Conservation (phyloP, 2,113 vertebrate genomes). For the Channa argus region DNA sequence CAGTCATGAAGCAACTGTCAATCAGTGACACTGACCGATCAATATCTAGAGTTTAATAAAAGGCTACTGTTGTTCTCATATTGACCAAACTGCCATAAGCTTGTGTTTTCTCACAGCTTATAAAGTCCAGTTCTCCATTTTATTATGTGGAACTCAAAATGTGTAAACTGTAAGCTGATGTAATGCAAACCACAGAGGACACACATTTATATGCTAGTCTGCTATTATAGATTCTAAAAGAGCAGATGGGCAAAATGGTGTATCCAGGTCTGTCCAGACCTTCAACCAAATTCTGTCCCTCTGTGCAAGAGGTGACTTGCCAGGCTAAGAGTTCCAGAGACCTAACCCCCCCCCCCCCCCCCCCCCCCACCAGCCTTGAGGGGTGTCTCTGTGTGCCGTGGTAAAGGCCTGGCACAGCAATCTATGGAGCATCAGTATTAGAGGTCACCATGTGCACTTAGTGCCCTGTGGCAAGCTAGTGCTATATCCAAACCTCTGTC, state of each 20-base stretch:
- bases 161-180: constrained; percentile 22
- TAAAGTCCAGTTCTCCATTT: neutral
- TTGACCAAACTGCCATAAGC: neutral
- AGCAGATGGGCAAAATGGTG: constrained; percentile 74
- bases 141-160: neutral
- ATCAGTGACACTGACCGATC: constrained; percentile 8
- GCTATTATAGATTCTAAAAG: constrained; percentile 49
- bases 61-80: constrained; percentile 7
- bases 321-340: constrained; percentile 51
- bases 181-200: constrained; percentile 18
- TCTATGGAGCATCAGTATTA: constrained; percentile 41
- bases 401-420: constrained; percentile 46
- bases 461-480: constrained; percentile 40
- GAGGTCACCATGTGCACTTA: constrained; percentile 51
- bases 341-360: constrained; percentile 25
- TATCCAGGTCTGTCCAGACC: constrained; percentile 41
- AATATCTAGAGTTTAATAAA: constrained; percentile 12
- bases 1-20: neutral
- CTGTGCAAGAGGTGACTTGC: constrained; percentile 52
- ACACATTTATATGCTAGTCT: constrained; percentile 57
- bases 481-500: constrained; percentile 43
- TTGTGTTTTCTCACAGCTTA: constrained; percentile 1
- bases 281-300: constrained; percentile 27
- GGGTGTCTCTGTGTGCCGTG: constrained; percentile 34
- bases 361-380: constrained; percentile 20